These are phyloP conservation scores for Tragelaphus scriptus DNA, from an alignment of 2,113 vertebrate species.

Conservation along the genomic window DNA sequence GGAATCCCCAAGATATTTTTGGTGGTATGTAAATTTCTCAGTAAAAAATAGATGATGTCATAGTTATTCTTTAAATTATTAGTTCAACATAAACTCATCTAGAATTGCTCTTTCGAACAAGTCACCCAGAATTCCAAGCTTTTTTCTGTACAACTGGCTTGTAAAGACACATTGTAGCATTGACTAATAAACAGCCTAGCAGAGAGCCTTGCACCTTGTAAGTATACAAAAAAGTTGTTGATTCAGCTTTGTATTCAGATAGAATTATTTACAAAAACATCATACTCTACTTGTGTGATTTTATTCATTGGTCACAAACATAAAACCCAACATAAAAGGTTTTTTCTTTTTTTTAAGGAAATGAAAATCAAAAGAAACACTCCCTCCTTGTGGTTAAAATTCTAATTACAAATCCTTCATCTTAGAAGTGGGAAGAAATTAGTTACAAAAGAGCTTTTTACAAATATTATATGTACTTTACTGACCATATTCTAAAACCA, in stretches of 20 bases:
- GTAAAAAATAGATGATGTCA: slow-evolving; percentile 72
- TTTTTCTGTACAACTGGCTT: slow-evolving; percentile 59
- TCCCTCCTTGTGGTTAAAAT: neutral
- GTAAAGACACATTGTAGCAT: slow-evolving; percentile 58
- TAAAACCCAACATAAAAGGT: neutral
- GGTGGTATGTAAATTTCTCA: slow-evolving; percentile 65
- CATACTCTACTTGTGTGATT: neutral
- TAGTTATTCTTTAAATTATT: slow-evolving; percentile 73
- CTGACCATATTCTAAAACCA: neutral
- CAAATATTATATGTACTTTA: neutral
- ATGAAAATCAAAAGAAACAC: neutral
- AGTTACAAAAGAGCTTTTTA: neutral
- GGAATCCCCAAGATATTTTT: slow-evolving; percentile 45
- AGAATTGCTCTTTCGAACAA: slow-evolving; percentile 68
- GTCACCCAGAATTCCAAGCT: slow-evolving; percentile 69
- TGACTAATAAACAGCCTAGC: slow-evolving; percentile 42
- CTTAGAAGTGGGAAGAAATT: neutral
- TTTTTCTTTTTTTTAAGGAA: neutral
- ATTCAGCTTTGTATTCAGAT: neutral
- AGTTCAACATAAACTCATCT: slow-evolving; percentile 67
- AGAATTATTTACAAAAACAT: slow-evolving; percentile 16
- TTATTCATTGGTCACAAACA: neutral
- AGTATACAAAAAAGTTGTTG: neutral
- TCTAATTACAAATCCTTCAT: neutral
- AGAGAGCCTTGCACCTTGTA: neutral